These are phyloP conservation scores for Drosophila testacea DNA, from an alignment of 2,888 invertebrate genomes.

Conservation along the genomic window DNA sequence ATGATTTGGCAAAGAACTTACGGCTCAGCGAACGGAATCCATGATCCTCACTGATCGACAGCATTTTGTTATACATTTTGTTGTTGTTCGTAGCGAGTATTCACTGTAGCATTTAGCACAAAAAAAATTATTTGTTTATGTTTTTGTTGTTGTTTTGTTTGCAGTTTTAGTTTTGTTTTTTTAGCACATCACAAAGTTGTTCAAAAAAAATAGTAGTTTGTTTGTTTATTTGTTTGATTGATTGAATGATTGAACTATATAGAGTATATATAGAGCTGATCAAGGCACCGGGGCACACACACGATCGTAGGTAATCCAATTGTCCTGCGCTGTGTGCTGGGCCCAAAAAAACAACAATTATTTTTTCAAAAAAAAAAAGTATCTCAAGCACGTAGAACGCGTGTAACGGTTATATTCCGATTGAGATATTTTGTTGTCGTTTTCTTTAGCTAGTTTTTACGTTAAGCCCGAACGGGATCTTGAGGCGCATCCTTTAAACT, in stretches of 20 bases:
- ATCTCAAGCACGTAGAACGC: constrained; percentile 22
- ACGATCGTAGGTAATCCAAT: constrained; percentile 78
- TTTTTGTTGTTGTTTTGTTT: constrained; percentile 1
- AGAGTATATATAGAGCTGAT: background rate
- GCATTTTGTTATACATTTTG: constrained; percentile 82
- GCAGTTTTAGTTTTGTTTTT: constrained; percentile 15
- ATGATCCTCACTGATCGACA: constrained; percentile 85
- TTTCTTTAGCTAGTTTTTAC: constrained; percentile 20
- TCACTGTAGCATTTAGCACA: constrained; percentile 44
- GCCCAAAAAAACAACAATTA: constrained; percentile 24
- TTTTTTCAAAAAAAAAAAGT: constrained; percentile 26
- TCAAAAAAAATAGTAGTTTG: constrained; percentile 24
- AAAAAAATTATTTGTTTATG: constrained; percentile 30
- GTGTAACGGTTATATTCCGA: constrained; percentile 13
- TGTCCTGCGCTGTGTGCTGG: constrained; percentile 68
- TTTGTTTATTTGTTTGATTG: constrained; percentile 6
- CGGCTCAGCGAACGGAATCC: constrained; percentile 86
- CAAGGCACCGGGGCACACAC: constrained; percentile 62
- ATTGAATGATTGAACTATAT: constrained; percentile 5
- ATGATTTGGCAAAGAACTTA: constrained; percentile 75
- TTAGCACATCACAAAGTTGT: constrained; percentile 61
- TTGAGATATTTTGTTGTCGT: constrained; percentile 6
- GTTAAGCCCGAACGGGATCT: constrained; percentile 53
- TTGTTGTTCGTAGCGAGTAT: constrained; percentile 12
- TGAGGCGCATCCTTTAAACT: constrained; percentile 26